Percentiles rank a stretch among this genome's conserved stretches.
Conservation (phyloP, 2,797 vertebrate species). For the Erethizon dorsatum region DNA sequence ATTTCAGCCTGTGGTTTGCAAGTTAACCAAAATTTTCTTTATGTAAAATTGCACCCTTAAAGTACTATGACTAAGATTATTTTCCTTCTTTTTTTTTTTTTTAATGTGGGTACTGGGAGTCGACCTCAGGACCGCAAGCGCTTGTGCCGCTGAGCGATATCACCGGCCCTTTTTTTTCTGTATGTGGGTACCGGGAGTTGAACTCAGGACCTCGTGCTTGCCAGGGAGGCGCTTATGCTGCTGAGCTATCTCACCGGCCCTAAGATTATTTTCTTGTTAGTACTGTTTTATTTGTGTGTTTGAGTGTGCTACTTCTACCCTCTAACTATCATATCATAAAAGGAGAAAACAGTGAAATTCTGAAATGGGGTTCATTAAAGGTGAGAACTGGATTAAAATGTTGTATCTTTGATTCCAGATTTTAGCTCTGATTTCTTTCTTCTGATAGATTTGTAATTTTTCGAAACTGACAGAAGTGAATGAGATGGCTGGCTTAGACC, state of each 20-base stretch:
- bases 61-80: not conserved
- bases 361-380: not conserved
- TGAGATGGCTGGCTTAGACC: not conserved
- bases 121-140: no score
- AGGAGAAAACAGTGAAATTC: slow-evolving; percentile 41
- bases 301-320: not conserved
- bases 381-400: slow-evolving; percentile 56
- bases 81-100: not conserved
- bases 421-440: slow-evolving; percentile 15
- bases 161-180: no score
- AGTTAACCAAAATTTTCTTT: slow-evolving; percentile 39
- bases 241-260: no score
- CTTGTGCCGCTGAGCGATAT: no score
- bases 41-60: slow-evolving; percentile 25
- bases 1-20: slow-evolving; percentile 25
- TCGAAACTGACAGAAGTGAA: not conserved
- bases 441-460: not conserved
- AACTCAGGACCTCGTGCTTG: no score
- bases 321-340: not conserved
- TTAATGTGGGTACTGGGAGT: no score
- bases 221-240: no score
- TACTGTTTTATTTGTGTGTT: not conserved
- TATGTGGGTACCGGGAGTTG: no score
- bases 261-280: not conserved
- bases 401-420: slow-evolving; percentile 7